Conservation (phyloP, 2,888 invertebrate genomes). For the Mycalesis mineus region DNA sequence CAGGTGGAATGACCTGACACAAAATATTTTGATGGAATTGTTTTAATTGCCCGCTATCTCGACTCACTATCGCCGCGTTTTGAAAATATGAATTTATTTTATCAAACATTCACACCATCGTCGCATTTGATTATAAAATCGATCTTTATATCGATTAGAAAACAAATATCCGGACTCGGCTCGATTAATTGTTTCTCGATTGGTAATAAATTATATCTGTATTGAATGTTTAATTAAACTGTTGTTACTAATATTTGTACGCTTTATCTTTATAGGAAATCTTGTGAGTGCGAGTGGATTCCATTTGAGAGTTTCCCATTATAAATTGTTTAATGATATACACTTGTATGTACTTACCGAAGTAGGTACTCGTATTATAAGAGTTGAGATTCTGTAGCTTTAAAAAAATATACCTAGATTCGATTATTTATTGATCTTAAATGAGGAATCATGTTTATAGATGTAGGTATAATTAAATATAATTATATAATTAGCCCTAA, state of each 20-base stretch:
- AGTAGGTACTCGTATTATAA: too few relatives aligned
- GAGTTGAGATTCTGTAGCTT: too few relatives aligned
- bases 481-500: too few relatives aligned
- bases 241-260: slow-evolving; percentile 16
- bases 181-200: slow-evolving; percentile 32
- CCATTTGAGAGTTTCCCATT: neutral
- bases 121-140: slow-evolving; percentile 50
- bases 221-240: slow-evolving; percentile 21
- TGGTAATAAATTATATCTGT: slow-evolving; percentile 28
- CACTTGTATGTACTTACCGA: neutral
- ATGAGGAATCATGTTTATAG: too few relatives aligned
- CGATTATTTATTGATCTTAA: too few relatives aligned
- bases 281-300: neutral
- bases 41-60: slow-evolving; percentile 76
- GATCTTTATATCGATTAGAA: slow-evolving; percentile 54
- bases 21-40: slow-evolving; percentile 78
- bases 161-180: slow-evolving; percentile 56
- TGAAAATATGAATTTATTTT: slow-evolving; percentile 68
- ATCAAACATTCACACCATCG: slow-evolving; percentile 61
- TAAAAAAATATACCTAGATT: too few relatives aligned
- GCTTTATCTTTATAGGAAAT: slow-evolving; percentile 7
- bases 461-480: too few relatives aligned
- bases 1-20: slow-evolving; percentile 78
- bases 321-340: neutral
- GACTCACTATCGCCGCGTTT: slow-evolving; percentile 60